Conservation (phyloP, 2,797 vertebrate species). For the Babyrousa celebensis region DNA sequence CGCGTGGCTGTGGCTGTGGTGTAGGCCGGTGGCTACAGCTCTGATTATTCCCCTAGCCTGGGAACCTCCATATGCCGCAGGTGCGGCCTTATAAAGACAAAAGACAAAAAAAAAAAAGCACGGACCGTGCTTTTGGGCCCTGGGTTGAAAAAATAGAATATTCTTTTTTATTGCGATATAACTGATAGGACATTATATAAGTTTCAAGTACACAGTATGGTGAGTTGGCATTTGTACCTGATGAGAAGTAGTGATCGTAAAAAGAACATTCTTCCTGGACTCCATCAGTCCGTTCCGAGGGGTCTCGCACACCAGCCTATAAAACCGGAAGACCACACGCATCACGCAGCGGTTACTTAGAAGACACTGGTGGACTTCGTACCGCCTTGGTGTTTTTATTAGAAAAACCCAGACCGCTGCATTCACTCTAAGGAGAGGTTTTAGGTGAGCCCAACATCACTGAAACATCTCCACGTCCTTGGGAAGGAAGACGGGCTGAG, state of each 20-base stretch:
- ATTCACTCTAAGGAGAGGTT: constrained; percentile 57
- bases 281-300: background rate
- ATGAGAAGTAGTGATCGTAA: background rate
- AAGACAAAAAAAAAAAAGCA: no score
- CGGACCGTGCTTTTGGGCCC: no score
- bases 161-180: background rate
- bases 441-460: background rate
- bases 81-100: no score
- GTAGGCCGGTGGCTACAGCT: no score
- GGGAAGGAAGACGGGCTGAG: background rate
- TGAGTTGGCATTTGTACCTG: background rate
- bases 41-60: no score
- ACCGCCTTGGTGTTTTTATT: constrained; percentile 39
- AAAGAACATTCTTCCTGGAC: constrained; percentile 11
- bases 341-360: background rate
- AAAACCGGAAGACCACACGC: background rate
- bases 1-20: no score
- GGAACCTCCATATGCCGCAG: no score
- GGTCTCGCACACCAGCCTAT: background rate
- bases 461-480: background rate
- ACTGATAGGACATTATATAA: background rate
- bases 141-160: constrained; percentile 5
- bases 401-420: constrained; percentile 1
- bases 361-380: background rate
- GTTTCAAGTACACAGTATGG: background rate